phyloP scores from a whole-genome alignment of 2,888 invertebrate species.

The Stegophylla sp. region DNA sequence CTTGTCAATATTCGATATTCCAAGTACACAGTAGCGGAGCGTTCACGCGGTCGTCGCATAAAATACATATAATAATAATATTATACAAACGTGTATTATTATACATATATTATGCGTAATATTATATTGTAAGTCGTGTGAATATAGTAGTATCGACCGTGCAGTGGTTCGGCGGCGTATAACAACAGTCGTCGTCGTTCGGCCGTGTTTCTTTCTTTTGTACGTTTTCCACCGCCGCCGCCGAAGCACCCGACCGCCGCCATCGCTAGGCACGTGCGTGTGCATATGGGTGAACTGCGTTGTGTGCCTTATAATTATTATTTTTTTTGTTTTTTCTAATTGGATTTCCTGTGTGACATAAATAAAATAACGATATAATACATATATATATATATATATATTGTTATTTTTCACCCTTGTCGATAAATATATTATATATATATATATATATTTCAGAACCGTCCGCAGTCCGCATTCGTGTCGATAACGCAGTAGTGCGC shows the following conservation, averaged over 20 bases:
- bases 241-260: not conserved
- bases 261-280: not conserved
- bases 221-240: slow-evolving; percentile 49
- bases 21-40: not conserved
- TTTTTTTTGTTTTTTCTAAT: too few relatives aligned
- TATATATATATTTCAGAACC: not conserved
- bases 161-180: not conserved
- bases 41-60: too few relatives aligned
- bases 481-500: not conserved
- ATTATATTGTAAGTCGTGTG: slow-evolving; percentile 25
- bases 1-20: slow-evolving; percentile 44
- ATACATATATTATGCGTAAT: not conserved
- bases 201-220: slow-evolving; percentile 36
- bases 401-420: not conserved
- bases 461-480: slow-evolving; percentile 5
- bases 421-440: not conserved
- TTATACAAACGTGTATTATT: not conserved
- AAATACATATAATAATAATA: not conserved
- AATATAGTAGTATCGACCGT: slow-evolving; percentile 52
- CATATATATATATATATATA: not conserved
- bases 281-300: not conserved
- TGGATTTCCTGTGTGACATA: slow-evolving; percentile 20
- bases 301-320: not conserved
- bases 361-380: slow-evolving; percentile 11
- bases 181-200: not conserved